Evolutionary conservation across 2,113 vertebrate genomes (phyloP).

Genomic region (Phyllopteryx taeniolatus): DNA sequence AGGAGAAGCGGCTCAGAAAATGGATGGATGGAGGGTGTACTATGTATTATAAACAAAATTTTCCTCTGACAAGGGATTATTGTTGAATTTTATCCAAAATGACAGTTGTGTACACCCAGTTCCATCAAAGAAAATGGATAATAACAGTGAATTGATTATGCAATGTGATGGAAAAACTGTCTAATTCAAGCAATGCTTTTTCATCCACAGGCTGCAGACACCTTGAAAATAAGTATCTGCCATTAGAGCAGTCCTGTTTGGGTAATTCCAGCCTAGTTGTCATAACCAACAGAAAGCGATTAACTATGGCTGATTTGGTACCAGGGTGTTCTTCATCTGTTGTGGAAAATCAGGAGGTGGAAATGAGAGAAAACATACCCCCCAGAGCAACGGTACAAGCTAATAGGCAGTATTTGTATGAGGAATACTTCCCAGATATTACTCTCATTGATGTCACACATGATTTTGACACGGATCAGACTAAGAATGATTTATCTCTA

Average conservation of each 20-base stretch:
- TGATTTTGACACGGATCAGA: conserved; percentile 22
- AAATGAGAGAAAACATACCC: conserved; percentile 40
- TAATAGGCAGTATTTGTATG: conserved; percentile 7
- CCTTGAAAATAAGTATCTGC: not conserved
- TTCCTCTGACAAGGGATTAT: no score
- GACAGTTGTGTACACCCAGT: no score
- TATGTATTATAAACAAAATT: no score
- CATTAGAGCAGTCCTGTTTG: no score
- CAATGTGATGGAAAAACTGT: not conserved
- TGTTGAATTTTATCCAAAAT: no score
- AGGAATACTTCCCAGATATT: conserved; percentile 49
- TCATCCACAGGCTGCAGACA: conserved; percentile 8
- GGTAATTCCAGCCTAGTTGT: not conserved
- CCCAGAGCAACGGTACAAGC: not conserved
- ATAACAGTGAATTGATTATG: not conserved
- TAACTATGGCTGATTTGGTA: conserved; percentile 30
- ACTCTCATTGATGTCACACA: conserved; percentile 31
- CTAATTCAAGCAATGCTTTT: not conserved
- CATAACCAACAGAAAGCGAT: not conserved
- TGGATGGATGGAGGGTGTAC: no score
- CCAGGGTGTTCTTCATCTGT: not conserved
- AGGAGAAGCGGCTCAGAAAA: no score
- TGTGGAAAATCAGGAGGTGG: conserved; percentile 10
- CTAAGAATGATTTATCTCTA: conserved; percentile 15
- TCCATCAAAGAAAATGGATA: not conserved